Conservation (phyloP, 2,113 vertebrate species). For the Turdus rufiventris region DNA sequence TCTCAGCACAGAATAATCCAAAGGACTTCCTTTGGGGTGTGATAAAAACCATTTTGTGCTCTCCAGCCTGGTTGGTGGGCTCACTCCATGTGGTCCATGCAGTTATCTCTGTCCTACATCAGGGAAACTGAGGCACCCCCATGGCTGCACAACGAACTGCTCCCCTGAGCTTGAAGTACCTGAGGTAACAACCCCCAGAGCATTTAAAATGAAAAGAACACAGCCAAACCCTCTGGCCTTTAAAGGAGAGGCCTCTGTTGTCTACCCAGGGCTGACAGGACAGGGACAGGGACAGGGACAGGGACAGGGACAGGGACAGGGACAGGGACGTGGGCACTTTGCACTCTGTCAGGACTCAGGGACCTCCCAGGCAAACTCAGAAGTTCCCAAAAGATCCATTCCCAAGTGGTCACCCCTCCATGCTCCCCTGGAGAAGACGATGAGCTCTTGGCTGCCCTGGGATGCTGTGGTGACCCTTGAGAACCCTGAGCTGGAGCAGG, state of each 20-base stretch:
- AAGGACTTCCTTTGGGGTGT: neutral
- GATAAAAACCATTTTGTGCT: neutral
- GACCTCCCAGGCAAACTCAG: neutral
- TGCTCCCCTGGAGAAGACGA: neutral
- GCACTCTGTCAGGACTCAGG: neutral
- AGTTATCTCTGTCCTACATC: neutral
- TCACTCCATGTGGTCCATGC: neutral
- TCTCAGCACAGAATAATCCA: neutral
- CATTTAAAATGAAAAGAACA: neutral
- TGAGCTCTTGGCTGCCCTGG: neutral
- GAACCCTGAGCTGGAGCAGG: neutral
- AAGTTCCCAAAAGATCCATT: neutral
- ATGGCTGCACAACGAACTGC: neutral
- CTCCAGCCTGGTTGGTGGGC: neutral
- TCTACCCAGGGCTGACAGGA: neutral
- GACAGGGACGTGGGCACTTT: accelerated
- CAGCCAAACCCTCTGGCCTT: neutral
- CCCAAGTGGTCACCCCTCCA: neutral
- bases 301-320: neutral
- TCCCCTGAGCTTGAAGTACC: neutral
- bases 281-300: neutral
- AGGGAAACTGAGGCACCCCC: neutral
- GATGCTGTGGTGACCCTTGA: accelerated
- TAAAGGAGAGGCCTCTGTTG: accelerated
- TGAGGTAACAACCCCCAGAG: neutral